phyloP scores from a whole-genome alignment of 2,113 vertebrate genomes.

The Anhinga anhinga region DNA sequence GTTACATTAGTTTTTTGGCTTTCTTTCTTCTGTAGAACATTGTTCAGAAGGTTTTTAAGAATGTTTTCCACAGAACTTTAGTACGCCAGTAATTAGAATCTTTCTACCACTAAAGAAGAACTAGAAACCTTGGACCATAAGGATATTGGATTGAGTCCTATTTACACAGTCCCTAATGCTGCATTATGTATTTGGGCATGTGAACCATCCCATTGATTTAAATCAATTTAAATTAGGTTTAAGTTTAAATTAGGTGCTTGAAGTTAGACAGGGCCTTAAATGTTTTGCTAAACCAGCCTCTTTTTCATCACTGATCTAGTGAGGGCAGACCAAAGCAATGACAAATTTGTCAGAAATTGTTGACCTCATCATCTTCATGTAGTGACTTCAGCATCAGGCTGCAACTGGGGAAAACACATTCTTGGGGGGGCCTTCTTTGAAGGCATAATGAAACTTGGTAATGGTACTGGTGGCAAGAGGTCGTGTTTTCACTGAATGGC shows the following conservation, averaged over 20 bases:
- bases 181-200: not conserved
- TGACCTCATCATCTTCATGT: not conserved
- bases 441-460: not conserved
- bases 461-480: not conserved
- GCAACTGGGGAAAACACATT: not conserved
- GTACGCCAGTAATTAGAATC: not conserved
- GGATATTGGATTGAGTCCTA: not conserved
- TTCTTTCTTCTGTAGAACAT: not conserved
- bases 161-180: not conserved
- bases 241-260: not conserved
- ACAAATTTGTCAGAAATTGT: not conserved
- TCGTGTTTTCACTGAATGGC: not conserved
- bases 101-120: not conserved
- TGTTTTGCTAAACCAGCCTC: not conserved
- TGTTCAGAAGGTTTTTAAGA: not conserved
- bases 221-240: not conserved
- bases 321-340: not conserved
- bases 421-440: not conserved
- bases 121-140: not conserved
- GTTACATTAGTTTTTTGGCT: not conserved
- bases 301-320: not conserved
- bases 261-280: not conserved
- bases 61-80: not conserved
- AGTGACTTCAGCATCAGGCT: not conserved
- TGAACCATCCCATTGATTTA: not conserved